phyloP scores from a whole-genome alignment of 2,113 vertebrate species.

The Misgurnus anguillicaudatus region DNA sequence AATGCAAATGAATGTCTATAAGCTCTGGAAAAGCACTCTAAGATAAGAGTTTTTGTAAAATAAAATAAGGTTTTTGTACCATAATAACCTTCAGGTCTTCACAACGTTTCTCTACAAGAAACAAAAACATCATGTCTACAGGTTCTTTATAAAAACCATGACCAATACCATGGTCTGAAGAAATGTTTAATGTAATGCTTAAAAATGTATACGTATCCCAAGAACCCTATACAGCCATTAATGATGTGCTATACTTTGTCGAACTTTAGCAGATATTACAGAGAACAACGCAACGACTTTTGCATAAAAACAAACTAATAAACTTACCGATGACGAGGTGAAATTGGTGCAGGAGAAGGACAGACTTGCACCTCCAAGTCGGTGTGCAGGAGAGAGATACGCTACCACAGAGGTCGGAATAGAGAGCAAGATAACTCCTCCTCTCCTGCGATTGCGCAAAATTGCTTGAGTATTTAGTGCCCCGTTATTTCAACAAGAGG shows the following conservation, averaged over 20 bases:
- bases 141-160: no score
- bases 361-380: constrained; percentile 70
- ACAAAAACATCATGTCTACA: no score
- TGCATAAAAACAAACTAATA: not conserved
- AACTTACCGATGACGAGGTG: constrained; percentile 67
- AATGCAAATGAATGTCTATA: no score
- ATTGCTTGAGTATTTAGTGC: not conserved
- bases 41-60: no score
- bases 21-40: no score
- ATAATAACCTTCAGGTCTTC: no score
- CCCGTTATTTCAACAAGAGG: not conserved
- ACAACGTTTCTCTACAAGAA: no score
- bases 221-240: no score
- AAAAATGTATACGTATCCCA: no score
- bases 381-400: constrained; percentile 72
- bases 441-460: constrained; percentile 69
- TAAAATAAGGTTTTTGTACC: no score
- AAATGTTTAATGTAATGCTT: no score
- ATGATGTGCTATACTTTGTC: not conserved
- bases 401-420: constrained; percentile 52
- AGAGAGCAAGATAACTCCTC: constrained; percentile 72
- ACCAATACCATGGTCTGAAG: no score
- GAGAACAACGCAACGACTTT: not conserved
- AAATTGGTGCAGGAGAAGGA: constrained; percentile 66
- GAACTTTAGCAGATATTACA: not conserved